Evolutionary conservation across 2,113 vertebrate genomes (phyloP).

Genomic region (Manacus vitellinus): DNA sequence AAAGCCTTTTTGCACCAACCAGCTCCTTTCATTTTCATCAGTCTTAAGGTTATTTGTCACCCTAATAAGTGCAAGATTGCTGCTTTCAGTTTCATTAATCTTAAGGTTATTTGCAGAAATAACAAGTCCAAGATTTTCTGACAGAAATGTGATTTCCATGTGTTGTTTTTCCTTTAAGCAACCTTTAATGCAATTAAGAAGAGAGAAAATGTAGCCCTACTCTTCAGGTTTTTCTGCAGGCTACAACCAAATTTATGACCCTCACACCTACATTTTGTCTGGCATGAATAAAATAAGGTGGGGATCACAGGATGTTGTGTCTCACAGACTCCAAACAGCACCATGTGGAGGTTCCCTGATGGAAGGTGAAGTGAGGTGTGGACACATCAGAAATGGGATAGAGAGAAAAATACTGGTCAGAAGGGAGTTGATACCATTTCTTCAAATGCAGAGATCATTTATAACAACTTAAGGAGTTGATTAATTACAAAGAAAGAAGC

Average conservation of each 20-base stretch:
- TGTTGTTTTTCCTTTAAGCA: not conserved
- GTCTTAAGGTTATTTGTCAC: not conserved
- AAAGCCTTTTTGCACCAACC: not conserved
- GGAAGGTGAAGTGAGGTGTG: not conserved
- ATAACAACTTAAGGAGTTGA: not conserved
- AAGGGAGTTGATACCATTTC: not conserved
- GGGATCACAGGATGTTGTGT: not conserved
- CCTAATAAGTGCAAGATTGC: not conserved
- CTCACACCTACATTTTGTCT: not conserved
- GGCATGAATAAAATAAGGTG: not conserved
- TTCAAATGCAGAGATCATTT: not conserved
- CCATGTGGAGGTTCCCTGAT: not conserved
- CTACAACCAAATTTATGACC: not conserved
- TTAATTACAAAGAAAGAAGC: not conserved
- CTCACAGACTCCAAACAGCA: not conserved
- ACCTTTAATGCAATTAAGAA: not conserved
- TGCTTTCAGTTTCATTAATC: not conserved
- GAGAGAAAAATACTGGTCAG: not conserved
- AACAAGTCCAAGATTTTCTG: not conserved
- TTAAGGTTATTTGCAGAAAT: not conserved
- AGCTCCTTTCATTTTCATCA: not conserved
- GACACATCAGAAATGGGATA: not conserved
- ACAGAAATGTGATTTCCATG: not conserved
- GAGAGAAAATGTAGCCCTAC: not conserved
- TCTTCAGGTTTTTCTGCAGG: not conserved